Evolutionary conservation across 2,113 vertebrate species (phyloP), one percentile per base, ranked within the genome.

Genomic region (Actenoides lindsayi): DNA sequence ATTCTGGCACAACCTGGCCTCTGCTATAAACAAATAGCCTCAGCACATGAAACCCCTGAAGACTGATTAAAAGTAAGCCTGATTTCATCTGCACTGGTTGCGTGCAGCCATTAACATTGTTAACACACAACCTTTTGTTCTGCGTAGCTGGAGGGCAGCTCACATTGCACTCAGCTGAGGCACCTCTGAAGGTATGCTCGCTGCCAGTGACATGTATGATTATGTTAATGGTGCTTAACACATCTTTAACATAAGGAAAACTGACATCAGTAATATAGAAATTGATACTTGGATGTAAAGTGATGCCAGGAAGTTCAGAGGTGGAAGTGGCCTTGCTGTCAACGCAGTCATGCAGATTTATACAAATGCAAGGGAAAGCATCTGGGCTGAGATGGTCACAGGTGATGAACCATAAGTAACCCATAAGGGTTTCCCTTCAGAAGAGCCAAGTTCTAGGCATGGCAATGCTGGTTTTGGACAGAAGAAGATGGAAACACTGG

Each of bases 51-150:
- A 95, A 46, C 74, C 78, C 88, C 87, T 91, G 75, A 75, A 96
- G 94, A 96, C 83, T 89, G 89, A 96, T 96, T 88, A 93, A 96
- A 96, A 96, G 85, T 16, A 92, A 95, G 85, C 48, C 87, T 79
- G 88, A 96, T 96, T 95, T 96, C 96, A 96, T 96, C 95, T 89
- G 76, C 83, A 71, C 73, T 56, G 86, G 64, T 84, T 93, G 27
- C 5, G 11, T 67, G 78, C 71, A 83, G 71, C 88, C 84, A 70
- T 93, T 92, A 95, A 96, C 78, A 91, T 93, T 93, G 95, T 97
- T 95, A 96, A 96, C 87, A 94, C 91, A 97, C 77, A 78, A 31
- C 50, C 56, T 97, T 94, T 96, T 95, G 90, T 96, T 92, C 89
- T 67, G 78, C 42, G 2, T 87, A 96, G 87, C 92, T 91, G 95